A percentile compares a stretch with the other conserved stretches of the same genome.
These are phyloP conservation scores for Himalopsyche kuldschensis DNA, from an alignment of 2,888 invertebrate species.

Conservation along the genomic window DNA sequence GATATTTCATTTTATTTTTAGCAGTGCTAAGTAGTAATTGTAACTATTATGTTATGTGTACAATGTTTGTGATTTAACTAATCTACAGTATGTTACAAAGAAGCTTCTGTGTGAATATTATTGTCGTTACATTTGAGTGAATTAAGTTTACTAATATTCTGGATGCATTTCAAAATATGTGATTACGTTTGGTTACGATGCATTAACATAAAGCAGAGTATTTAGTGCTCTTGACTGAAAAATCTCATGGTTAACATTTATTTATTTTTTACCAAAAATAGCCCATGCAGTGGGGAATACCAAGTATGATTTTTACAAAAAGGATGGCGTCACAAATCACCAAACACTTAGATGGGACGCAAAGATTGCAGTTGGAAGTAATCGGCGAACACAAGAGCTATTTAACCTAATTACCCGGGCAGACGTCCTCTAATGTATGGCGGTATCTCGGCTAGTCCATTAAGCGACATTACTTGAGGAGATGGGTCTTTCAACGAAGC, in stretches of 20 bases:
- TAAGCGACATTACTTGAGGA: constrained; percentile 34
- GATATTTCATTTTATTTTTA: no score
- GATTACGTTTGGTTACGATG: no score
- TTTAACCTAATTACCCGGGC: constrained; percentile 38
- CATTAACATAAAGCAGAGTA: no score
- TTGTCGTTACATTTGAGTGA: no score
- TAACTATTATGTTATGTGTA: no score
- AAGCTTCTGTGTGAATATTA: no score
- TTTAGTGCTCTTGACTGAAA: no score
- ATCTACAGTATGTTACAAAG: no score
- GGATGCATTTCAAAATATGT: no score
- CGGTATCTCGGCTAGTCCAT: constrained; percentile 29
- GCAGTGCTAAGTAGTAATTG: no score
- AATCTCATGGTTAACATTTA: neutral
- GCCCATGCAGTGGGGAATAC: neutral
- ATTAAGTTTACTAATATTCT: no score
- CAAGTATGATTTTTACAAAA: neutral
- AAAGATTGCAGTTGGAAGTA: constrained; percentile 27
- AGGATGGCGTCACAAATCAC: constrained; percentile 20
- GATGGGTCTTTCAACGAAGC: constrained; percentile 26
- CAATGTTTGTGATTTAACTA: no score
- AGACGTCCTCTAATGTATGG: constrained; percentile 32
- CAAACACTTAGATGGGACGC: constrained; percentile 17
- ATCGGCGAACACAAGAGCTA: constrained; percentile 33
- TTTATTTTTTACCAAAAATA: neutral